Conservation (phyloP, 2,113 vertebrate genomes). For the Lynx canadensis region DNA sequence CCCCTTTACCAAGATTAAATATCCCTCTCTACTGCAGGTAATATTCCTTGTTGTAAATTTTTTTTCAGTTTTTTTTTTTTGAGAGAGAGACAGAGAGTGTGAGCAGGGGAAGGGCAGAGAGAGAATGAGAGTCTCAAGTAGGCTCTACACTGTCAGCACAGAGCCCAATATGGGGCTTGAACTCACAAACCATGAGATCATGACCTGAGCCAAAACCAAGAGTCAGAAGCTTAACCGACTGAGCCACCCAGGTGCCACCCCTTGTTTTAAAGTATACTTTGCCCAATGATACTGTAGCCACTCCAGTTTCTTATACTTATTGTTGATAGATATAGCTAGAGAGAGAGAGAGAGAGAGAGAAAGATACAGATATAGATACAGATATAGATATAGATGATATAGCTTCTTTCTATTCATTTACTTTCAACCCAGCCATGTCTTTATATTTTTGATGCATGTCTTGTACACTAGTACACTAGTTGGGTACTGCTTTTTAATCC, state of each 20-base stretch:
- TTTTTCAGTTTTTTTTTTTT: too few species aligned
- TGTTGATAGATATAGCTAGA: not conserved
- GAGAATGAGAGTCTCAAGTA: too few species aligned
- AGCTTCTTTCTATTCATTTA: not conserved
- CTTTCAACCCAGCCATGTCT: not conserved
- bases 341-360: too few species aligned
- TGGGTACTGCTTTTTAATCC: not conserved
- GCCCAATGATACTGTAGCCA: not conserved
- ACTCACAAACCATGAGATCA: too few species aligned
- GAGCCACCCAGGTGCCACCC: too few species aligned
- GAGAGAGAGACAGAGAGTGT: too few species aligned
- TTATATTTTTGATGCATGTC: not conserved
- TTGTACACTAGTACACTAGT: not conserved
- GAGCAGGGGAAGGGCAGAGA: too few species aligned
- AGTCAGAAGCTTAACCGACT: too few species aligned
- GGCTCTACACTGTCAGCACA: too few species aligned
- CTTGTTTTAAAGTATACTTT: conserved; percentile 12
- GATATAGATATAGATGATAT: not conserved
- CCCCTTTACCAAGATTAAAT: not conserved
- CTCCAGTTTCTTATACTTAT: not conserved
- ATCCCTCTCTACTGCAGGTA: not conserved
- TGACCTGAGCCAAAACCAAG: too few species aligned
- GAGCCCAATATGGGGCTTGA: too few species aligned
- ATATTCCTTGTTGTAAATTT: not conserved
- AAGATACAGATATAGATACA: too few species aligned